Percentiles rank a stretch among this genome's conserved stretches.
phyloP scores from a whole-genome alignment of 2,888 invertebrate genomes.

The Pollenia labialis region DNA sequence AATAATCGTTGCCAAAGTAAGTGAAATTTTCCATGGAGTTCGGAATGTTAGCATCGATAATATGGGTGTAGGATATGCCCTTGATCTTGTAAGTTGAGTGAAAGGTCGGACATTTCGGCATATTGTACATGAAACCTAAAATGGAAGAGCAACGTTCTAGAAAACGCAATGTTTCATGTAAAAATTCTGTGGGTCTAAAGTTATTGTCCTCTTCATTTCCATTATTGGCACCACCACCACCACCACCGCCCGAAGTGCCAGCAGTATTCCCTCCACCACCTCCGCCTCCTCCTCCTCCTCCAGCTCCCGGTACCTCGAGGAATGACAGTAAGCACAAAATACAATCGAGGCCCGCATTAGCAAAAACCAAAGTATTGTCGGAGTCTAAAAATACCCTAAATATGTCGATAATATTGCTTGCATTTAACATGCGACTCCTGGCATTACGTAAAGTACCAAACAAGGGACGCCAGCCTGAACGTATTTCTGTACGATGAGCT shows the following conservation, averaged over 20 bases:
- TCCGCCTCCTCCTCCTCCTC: slow-evolving; percentile 88
- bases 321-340: slow-evolving; percentile 93
- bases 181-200: slow-evolving; percentile 84
- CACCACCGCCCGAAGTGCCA: slow-evolving; percentile 83
- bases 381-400: slow-evolving; percentile 97
- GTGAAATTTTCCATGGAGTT: slow-evolving; percentile 88
- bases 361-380: slow-evolving; percentile 96
- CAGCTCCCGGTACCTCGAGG: slow-evolving; percentile 84
- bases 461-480: slow-evolving; percentile 97
- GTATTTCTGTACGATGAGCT: slow-evolving; percentile 95
- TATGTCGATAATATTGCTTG: slow-evolving; percentile 92
- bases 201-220: slow-evolving; percentile 87
- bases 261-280: slow-evolving; percentile 76
- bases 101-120: slow-evolving; percentile 97
- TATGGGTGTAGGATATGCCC: slow-evolving; percentile 90
- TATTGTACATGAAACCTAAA: slow-evolving; percentile 95
- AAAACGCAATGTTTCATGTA: slow-evolving; percentile 92
- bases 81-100: slow-evolving; percentile 94
- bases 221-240: slow-evolving; percentile 87
- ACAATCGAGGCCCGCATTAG: slow-evolving; percentile 97
- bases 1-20: slow-evolving; percentile 87
- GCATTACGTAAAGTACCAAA: slow-evolving; percentile 97
- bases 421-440: slow-evolving; percentile 86
- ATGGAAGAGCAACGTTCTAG: slow-evolving; percentile 94
- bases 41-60: slow-evolving; percentile 94